A percentile compares a stretch with the other conserved stretches of the same genome.
phyloP scores from a whole-genome alignment of 2,888 invertebrate species.

The Spodoptera exigua region DNA sequence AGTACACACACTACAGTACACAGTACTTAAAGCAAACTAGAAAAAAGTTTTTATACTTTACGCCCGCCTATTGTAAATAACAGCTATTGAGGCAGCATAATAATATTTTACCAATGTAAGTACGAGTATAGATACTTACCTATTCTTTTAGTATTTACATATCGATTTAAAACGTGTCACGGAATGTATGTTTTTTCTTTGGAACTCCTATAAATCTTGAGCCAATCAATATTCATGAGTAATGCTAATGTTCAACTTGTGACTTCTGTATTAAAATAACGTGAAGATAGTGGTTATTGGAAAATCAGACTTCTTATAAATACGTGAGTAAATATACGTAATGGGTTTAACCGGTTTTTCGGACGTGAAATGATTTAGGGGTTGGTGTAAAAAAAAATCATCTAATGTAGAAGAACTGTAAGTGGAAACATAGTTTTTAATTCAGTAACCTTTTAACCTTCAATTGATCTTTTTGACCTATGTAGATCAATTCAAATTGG shows the following conservation, averaged over 20 bases:
- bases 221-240: conserved; percentile 50
- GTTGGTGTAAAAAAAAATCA: background rate
- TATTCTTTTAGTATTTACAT: conserved; percentile 45
- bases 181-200: conserved; percentile 52
- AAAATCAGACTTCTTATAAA: conserved; percentile 14
- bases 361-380: background rate
- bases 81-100: conserved; percentile 19
- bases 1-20: no score
- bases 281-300: conserved; percentile 14
- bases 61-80: conserved; percentile 15
- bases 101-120: conserved; percentile 25
- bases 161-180: conserved; percentile 45
- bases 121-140: background rate
- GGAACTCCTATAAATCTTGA: conserved; percentile 44
- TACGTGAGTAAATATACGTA: background rate
- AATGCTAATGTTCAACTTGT: conserved; percentile 35
- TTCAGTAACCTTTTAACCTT: background rate
- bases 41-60: background rate
- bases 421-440: background rate
- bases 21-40: no score
- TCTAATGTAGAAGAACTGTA: no score
- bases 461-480: background rate
- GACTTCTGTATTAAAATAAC: conserved; percentile 40
- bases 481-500: background rate
- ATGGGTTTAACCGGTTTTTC: conserved; percentile 15